Base-by-base conservation (phyloP, 2,797 vertebrate species). In the Sparidentex hasta region DNA sequence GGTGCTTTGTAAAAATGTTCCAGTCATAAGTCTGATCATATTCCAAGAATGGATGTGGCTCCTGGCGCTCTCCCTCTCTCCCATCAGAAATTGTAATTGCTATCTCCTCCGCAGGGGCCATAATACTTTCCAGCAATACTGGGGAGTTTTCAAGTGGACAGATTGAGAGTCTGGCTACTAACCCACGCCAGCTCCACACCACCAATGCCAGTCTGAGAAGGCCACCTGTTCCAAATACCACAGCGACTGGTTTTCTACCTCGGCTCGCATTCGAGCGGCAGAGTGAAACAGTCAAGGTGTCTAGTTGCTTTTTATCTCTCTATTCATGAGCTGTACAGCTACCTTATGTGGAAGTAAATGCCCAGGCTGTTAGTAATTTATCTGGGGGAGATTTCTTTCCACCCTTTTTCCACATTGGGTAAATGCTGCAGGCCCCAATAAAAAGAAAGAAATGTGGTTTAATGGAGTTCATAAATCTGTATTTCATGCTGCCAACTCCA, bases 401-500 rank as follows among this genome's bases (percentile, higher is more conserved):
- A 5, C 11, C 44, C 78, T 74, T 84, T 85, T 90, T 91, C 88
- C 86, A 85, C 88, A 73, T 69, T 82, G 90, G 88, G 74, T 89
- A 91, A 93, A 94, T 85, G 91, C 93, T 92, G 74, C 87, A 92
- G 91, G 88, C 90, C 86, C 83, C 90, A 93, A 94, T 95, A 95
- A 95, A 95, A 83, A 90, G 88, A 78, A 89, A 93, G 82, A 94
- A 94, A 94, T 90, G 87, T n/a, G 84, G 88, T 93, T 93, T 95
- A 96, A 95, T 95, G 89, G 93, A 94, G 90, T 95, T 95, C 93
- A 94, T 95, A 95, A 95, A 95, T 95, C 92, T 94, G 92, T 88
- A 87, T 94, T 95, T 93, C 90, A 90, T 78, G 86, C 91, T 94
- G 94, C 94, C 93, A 95, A 90, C 90, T 93, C 82, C 21, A 66